Evolutionary conservation across 2,888 invertebrate genomes (phyloP).

Genomic region (Stenodema calcarata): DNA sequence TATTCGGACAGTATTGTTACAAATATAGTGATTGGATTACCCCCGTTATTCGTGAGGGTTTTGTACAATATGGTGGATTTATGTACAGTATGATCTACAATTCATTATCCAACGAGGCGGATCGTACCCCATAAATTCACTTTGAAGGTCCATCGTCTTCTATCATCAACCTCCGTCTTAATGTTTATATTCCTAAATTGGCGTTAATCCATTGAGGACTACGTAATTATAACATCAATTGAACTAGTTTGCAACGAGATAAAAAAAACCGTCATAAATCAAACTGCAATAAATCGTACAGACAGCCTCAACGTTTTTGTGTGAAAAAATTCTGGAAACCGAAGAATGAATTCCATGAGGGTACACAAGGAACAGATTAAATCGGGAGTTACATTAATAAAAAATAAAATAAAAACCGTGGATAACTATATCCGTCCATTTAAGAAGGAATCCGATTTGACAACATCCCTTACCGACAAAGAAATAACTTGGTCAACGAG

Average conservation of each 20-base stretch:
- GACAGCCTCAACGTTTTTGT: background rate
- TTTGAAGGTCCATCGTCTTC: background rate
- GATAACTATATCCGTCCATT: background rate
- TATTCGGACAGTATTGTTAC: no score
- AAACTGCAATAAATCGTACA: no score
- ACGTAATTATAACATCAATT: no score
- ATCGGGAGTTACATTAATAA: background rate
- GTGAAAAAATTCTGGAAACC: background rate
- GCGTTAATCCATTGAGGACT: no score
- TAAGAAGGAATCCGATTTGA: background rate
- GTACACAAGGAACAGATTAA: background rate
- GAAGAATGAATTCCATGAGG: background rate
- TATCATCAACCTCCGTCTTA: background rate
- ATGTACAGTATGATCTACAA: background rate
- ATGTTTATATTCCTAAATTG: no score
- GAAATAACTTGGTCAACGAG: background rate
- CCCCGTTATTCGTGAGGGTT: no score
- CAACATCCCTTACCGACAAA: background rate
- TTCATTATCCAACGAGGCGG: background rate
- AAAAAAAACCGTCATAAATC: no score
- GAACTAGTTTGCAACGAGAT: no score
- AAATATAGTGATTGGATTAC: no score
- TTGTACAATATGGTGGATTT: no score
- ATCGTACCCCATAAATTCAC: background rate
- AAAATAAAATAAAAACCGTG: background rate